Conservation (phyloP, 2,113 vertebrate species). For the Psittacula cyanocephala region DNA sequence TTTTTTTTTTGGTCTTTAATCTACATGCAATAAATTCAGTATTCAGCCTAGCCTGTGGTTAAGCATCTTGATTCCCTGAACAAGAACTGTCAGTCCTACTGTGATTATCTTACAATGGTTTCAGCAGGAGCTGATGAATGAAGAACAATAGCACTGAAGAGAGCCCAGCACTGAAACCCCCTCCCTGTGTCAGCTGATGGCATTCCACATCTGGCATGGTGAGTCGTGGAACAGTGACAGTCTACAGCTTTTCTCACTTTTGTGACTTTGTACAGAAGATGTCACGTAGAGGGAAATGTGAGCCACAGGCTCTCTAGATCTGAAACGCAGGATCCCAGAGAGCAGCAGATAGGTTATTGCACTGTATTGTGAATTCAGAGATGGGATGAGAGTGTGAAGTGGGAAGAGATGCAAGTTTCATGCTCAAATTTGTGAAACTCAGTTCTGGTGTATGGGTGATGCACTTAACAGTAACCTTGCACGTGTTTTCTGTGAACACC, state of each 20-base stretch:
- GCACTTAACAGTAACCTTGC: fast-evolving
- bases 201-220: neutral
- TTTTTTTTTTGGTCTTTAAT: neutral
- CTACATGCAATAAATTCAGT: neutral
- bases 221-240: neutral
- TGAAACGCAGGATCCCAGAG: fast-evolving
- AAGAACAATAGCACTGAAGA: neutral
- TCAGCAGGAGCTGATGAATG: neutral
- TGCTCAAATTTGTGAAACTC: neutral
- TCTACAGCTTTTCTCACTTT: neutral
- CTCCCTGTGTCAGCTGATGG: neutral
- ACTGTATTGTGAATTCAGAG: fast-evolving
- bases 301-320: neutral
- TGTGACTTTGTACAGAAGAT: neutral
- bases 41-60: neutral
- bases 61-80: neutral
- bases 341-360: fast-evolving
- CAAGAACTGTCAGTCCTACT: neutral
- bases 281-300: fast-evolving
- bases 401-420: neutral
- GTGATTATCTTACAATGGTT: neutral
- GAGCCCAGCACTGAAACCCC: neutral
- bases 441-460: fast-evolving
- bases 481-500: fast-evolving
- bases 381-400: neutral